Evolutionary conservation across 2,113 vertebrate species (phyloP).

Genomic region (Misgurnus anguillicaudatus): DNA sequence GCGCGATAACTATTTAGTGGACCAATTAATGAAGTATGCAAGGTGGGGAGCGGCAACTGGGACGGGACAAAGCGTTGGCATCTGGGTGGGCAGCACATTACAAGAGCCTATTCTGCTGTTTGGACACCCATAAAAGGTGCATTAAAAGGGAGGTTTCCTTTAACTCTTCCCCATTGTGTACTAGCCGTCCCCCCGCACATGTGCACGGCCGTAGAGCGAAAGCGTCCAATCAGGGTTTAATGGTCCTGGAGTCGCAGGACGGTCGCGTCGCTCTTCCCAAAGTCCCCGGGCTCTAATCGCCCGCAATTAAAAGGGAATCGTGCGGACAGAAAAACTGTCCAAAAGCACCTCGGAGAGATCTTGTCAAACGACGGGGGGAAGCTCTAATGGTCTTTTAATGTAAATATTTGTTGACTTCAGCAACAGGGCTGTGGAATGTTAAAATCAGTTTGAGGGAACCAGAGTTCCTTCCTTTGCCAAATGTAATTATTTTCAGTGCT

Average conservation of each 20-base stretch:
- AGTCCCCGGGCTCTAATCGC: conserved; percentile 53
- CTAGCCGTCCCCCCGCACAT: conserved; percentile 52
- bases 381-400: conserved; percentile 57
- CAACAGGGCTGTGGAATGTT: conserved; percentile 61
- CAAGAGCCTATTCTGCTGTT: conserved; percentile 68
- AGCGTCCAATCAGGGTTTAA: conserved; percentile 67
- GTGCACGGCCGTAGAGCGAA: conserved; percentile 57
- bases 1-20: conserved; percentile 64
- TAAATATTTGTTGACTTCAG: conserved; percentile 71
- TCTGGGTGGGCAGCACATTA: conserved; percentile 64
- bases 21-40: conserved; percentile 68
- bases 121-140: conserved; percentile 70
- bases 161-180: conserved; percentile 63
- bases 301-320: conserved; percentile 60
- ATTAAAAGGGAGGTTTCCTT: conserved; percentile 61
- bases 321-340: conserved; percentile 42
- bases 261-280: conserved; percentile 49
- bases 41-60: conserved; percentile 50
- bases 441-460: conserved; percentile 58
- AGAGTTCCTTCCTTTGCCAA: conserved; percentile 50
- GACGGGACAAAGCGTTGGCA: conserved; percentile 60
- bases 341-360: conserved; percentile 60
- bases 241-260: conserved; percentile 60
- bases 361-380: conserved; percentile 45
- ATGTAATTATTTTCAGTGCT: conserved; percentile 46